Conservation (phyloP, 1,140 invertebrate genomes). For the Drosophila trapezifrons region DNA sequence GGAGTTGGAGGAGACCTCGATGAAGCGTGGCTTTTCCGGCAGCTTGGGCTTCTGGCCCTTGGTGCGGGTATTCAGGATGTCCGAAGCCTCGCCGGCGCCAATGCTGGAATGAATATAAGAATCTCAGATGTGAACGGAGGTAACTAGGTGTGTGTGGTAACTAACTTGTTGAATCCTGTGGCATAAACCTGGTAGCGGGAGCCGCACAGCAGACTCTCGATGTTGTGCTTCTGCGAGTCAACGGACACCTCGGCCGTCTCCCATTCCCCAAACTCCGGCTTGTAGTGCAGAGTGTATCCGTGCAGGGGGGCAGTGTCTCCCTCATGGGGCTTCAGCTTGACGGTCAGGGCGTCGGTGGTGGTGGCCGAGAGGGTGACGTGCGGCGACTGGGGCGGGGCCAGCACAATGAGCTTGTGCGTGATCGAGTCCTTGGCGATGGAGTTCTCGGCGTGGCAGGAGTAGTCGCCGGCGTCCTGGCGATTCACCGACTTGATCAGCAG, state of each 20-base stretch:
- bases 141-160: neutral
- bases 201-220: conserved; percentile 94
- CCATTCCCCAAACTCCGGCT: conserved; percentile 96
- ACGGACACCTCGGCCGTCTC: conserved; percentile 90
- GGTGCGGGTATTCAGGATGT: conserved; percentile 93
- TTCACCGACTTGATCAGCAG: conserved; percentile 95
- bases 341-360: conserved; percentile 92
- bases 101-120: conserved; percentile 86
- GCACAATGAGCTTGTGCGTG: conserved; percentile 94
- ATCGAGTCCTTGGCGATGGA: conserved; percentile 96
- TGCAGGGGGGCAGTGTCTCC: conserved; percentile 90
- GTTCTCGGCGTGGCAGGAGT: conserved; percentile 96
- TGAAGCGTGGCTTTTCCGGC: conserved; percentile 94
- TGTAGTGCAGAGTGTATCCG: conserved; percentile 96
- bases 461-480: conserved; percentile 94
- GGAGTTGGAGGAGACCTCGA: conserved; percentile 95
- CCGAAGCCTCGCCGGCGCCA: conserved; percentile 94
- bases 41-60: conserved; percentile 95
- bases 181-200: conserved; percentile 96
- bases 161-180: conserved; percentile 94
- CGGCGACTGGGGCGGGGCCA: conserved; percentile 93
- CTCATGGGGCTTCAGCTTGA: conserved; percentile 91
- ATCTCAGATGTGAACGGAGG: fast-evolving
- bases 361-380: conserved; percentile 91
- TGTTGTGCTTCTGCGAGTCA: conserved; percentile 91